Base-by-base conservation (phyloP, 2,797 vertebrate genomes). In the Bryconaethiops microstoma region DNA sequence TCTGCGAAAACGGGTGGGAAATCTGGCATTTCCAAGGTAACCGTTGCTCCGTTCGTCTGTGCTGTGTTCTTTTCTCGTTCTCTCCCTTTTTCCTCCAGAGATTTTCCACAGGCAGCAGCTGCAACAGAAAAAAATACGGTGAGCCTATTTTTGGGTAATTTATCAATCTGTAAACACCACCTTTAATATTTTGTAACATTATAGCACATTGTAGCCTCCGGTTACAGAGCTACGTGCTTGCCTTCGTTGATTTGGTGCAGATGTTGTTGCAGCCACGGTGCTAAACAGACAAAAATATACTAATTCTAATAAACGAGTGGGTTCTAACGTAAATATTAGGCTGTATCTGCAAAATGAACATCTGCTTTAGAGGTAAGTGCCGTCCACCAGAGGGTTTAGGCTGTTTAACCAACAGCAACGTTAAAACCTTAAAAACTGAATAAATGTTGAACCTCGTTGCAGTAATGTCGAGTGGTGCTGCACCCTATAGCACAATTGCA, bases 11-110 rank as follows among this genome's bases (percentile, higher is more conserved):
- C 35, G 35, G 35, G 63, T 65, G 35, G 14, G 35, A 89, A 87
- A 86, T 86, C 91, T 84, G 88, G 60, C 90, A 87, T 94, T 91
- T 89, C 91, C 94, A 67, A 52, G 80, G 80, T 82, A 82, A 82
- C 80, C 67, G 80, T 45, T 62, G 50, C 68, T 57, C 68, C 59
- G 60, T 57, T 62, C 75, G 45, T 14, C 82, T 48, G 76, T 60
- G 63, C 72, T 13, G 57, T 57, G n/a, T 60, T 42, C 25, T 63
- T 69, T 64, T 57, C 29, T 7, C 42, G 10, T 8, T 12, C 42
- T 45, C 42, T 35, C 8, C 16, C 14, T 59, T n/a, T 50, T 57
- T 12, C 4, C 42, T 29, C 2, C 50, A 2, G 19, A 74, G 29
- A 50, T 68, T 40, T 60, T 29, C 63, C 42, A 13, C 7, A 19